Base-by-base conservation (phyloP, 2,888 invertebrate genomes). In the Microctonus aethiopoides region DNA sequence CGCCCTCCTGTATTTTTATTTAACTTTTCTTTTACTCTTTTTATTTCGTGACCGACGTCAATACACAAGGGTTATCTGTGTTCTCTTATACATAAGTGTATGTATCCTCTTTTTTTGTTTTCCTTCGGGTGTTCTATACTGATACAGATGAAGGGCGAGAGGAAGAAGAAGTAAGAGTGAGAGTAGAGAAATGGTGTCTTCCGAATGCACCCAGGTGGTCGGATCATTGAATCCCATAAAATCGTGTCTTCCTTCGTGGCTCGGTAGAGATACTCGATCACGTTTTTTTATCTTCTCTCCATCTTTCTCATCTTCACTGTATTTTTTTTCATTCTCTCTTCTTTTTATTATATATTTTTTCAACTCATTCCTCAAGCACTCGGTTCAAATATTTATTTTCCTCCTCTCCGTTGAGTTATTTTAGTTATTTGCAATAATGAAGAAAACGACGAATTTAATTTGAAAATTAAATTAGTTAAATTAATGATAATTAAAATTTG, bases 141-240 rank as follows among this genome's bases (percentile, higher is more conserved):
- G 22, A 20, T 62, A 57, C 46, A 51, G 62, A 54, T 36, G 57
- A 68, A 56, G 20, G 67, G 59, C n/a, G 51, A 68, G 29, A 24
- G 52, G 54, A 59, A 62, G n/a, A n/a, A n/a, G n/a, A n/a, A n/a
- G n/a, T n/a, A n/a, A 62, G 57, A 16, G 20, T 39, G 36, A 51
- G 59, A 63, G 52, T 64, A 64, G 59, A 59, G 52, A 36, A 46
- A 56, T 34, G 36, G 52, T 16, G 29, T 36, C 39, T 52, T 36
- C 54, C 72, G 74, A 75, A 76, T 74, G 75, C 76, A 74, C 74
- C 79, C 79, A 79, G 79, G 79, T 79, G 79, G 74, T 74, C 74
- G 76, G 67, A 74, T 73, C 73, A 72, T 73, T 74, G 74, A 77
- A 77, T 76, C 76, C 73, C 74, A 73, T 74, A 72, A 78, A 77